Evolutionary conservation across 2,888 invertebrate genomes (phyloP).

Genomic region (Caenorhabditis virilis): DNA sequence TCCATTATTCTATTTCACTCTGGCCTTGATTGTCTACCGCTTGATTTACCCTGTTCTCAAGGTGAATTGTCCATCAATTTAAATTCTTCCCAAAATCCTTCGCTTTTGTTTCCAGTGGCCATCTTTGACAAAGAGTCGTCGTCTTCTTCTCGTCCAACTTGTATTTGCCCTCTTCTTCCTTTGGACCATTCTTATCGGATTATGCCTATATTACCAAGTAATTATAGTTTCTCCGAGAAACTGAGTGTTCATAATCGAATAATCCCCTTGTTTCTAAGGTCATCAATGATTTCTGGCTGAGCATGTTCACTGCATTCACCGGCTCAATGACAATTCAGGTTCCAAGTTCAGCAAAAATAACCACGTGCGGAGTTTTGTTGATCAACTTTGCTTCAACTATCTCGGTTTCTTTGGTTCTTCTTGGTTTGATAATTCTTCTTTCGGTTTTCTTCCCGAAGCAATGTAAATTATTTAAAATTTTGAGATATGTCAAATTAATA

Average conservation of each 20-base stretch:
- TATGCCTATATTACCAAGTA: conserved; percentile 47
- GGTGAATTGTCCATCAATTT: conserved; percentile 8
- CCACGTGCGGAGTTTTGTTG: conserved; percentile 25
- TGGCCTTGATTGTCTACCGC: conserved; percentile 37
- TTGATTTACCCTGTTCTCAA: conserved; percentile 37
- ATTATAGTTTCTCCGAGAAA: not conserved
- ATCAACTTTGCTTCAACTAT: conserved; percentile 41
- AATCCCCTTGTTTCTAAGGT: conserved; percentile 19
- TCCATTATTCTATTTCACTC: conserved; percentile 60
- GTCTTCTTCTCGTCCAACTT: conserved; percentile 33
- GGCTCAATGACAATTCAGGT: conserved; percentile 60
- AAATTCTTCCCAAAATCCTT: not conserved
- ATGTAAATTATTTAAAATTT: conserved; percentile 11
- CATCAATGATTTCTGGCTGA: conserved; percentile 55
- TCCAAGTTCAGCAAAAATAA: conserved; percentile 14
- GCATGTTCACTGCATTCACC: conserved; percentile 54
- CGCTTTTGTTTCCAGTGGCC: conserved; percentile 24
- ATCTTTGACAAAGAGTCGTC: conserved; percentile 22
- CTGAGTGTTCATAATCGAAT: not conserved
- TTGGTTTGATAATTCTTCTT: conserved; percentile 41
- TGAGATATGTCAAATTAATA: too few relatives aligned
- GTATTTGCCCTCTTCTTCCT: conserved; percentile 74
- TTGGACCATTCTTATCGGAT: conserved; percentile 79
- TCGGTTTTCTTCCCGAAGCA: conserved; percentile 43
- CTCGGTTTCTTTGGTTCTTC: conserved; percentile 44